A percentile compares a stretch with the other conserved stretches of the same genome.
Conservation (phyloP, 2,113 vertebrate genomes). For the Zapus hudsonius region DNA sequence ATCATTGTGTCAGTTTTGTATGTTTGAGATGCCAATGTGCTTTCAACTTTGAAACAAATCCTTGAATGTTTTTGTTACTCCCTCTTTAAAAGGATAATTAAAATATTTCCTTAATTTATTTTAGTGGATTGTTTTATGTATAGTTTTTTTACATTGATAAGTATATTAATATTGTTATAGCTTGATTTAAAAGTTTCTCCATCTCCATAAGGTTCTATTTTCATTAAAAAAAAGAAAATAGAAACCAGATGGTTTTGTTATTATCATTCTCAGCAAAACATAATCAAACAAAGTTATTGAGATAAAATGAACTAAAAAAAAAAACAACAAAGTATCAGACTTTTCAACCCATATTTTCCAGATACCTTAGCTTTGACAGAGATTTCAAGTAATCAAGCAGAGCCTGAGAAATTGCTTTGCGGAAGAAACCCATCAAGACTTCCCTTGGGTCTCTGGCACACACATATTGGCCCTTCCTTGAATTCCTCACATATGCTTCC, state of each 20-base stretch:
- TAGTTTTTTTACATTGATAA: not conserved
- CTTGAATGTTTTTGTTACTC: not conserved
- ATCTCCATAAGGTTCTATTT: constrained; percentile 11
- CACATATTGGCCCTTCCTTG: not conserved
- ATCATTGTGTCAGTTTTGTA: not conserved
- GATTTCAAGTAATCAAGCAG: not conserved
- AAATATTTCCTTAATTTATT: not conserved
- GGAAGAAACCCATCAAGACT: not conserved
- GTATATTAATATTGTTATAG: not conserved
- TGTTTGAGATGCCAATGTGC: not conserved
- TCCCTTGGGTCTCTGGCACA: not conserved
- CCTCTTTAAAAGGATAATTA: not conserved
- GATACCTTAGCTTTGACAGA: not conserved
- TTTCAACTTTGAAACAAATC: not conserved
- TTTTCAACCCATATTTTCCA: not conserved
- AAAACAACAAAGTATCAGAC: not conserved
- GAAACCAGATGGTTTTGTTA: constrained; percentile 46
- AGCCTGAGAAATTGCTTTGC: not conserved
- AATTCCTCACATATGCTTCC: constrained; percentile 58
- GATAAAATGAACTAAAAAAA: constrained; percentile 29
- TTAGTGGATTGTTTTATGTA: not conserved
- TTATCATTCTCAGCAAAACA: not conserved
- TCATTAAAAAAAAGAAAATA: not conserved
- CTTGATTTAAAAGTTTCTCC: not conserved
- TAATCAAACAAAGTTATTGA: constrained; percentile 31